A percentile compares a stretch with the other conserved stretches of the same genome.
Evolutionary conservation across 2,797 vertebrate genomes (phyloP).

Genomic region (Columba guinea): DNA sequence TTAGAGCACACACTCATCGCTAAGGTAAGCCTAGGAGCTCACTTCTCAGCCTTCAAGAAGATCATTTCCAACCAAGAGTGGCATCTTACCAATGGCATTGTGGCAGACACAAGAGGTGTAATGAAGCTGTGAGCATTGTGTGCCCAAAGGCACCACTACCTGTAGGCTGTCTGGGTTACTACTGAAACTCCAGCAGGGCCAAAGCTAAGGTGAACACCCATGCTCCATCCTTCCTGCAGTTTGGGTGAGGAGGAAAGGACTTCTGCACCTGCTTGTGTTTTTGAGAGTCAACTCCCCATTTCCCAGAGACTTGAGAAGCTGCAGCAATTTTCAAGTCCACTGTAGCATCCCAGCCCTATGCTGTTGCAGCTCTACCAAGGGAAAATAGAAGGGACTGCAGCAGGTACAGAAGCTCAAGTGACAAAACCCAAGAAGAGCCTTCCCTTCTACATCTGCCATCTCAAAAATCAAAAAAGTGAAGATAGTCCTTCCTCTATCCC

Average conservation of each 20-base stretch:
- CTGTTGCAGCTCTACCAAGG: background rate
- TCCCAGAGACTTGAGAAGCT: background rate
- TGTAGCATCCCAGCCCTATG: background rate
- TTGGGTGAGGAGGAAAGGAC: background rate
- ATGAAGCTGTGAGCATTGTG: fast-evolving
- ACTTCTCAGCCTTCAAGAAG: background rate
- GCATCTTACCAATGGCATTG: background rate
- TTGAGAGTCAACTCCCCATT: background rate
- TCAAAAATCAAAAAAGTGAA: background rate
- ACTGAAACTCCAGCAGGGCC: background rate
- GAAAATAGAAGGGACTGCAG: background rate
- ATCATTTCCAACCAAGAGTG: background rate
- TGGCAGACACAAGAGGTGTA: background rate
- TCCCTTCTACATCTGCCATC: background rate
- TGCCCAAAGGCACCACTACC: background rate
- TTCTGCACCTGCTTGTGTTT: background rate
- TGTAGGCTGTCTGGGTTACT: too few relatives aligned
- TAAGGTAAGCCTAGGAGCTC: background rate
- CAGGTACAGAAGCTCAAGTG: background rate
- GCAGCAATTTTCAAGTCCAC: background rate
- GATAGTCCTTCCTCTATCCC: background rate
- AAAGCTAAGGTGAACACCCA: background rate
- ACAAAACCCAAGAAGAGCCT: background rate
- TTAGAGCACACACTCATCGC: background rate
- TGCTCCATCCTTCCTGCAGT: background rate